Evolutionary conservation across 2,113 vertebrate genomes (phyloP), one percentile per base, ranked within the genome.

Genomic region (Tautogolabrus adspersus): DNA sequence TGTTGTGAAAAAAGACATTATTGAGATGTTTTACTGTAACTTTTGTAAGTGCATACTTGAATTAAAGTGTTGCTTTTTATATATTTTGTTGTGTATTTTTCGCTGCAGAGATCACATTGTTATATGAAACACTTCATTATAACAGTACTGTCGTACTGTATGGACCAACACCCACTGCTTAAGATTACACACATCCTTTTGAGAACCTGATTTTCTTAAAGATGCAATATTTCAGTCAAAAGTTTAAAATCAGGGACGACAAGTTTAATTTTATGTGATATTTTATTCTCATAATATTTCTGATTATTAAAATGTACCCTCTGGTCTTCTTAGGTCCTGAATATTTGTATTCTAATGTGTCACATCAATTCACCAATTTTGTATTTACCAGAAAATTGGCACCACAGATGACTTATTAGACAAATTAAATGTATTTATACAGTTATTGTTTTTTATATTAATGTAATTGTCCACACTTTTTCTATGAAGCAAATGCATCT

Each of bases 11-110:
- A 46, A 56, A 38, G 26, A 81, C 83, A 21, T 80, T 30, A 34
- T 40, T 49, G 40, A 78, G 18, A 72, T 68, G 58, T 82, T 84
- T 86, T 72, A 86, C 21, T 91, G 87, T 91, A 84, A 76, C 75
- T 90, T 93, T 92, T 93, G 73, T 93, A 94, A 89, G 79, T 79
- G 69, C 77, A 80, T 83, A 86, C 80, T 93, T 93, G 72, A 79
- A 91, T 89, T 92, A 89, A 92, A 92, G 42, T 88, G 54, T 86
- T 68, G 70, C 47, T 10, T 88, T 88, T 88, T 79, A 64, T 79
- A 84, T 8, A 51, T 30, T 3, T 18, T 18, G 23, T 58, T 51
- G 11, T 19, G 6, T 63, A 1, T 54, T 47, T 64, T 65, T 69
- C 38, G 10, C 8, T 19, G 8, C 37, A 60, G 23, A 34, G 30